These are phyloP conservation scores for Ellobius talpinus DNA, from an alignment of 2,113 vertebrate genomes.

Conservation along the genomic window DNA sequence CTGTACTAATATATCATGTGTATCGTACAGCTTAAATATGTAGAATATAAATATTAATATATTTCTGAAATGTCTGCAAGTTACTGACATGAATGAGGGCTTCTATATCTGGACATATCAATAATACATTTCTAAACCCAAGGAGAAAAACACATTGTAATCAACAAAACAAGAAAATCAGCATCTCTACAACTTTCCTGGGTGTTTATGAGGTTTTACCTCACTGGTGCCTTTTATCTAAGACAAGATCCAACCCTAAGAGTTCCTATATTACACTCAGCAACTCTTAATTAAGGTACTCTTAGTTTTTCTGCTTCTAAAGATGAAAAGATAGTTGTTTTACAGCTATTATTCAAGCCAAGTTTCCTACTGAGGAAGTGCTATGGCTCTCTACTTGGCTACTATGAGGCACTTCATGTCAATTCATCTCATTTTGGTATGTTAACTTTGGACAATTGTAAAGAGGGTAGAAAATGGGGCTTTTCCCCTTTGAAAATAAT, in stretches of 20 bases:
- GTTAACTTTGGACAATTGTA: background rate
- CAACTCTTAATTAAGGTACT: no score
- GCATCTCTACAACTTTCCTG: background rate
- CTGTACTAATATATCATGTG: background rate
- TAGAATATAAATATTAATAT: background rate
- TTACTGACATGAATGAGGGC: background rate
- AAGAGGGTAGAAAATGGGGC: background rate
- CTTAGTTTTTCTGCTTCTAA: background rate
- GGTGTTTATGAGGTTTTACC: background rate
- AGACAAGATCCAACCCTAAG: background rate
- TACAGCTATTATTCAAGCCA: background rate
- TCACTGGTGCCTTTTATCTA: background rate
- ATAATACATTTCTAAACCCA: background rate
- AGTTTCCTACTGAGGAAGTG: background rate
- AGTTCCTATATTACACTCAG: background rate
- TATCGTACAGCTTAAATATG: background rate
- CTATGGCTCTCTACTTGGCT: background rate
- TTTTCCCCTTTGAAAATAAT: background rate
- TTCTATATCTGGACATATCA: background rate
- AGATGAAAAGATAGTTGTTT: background rate
- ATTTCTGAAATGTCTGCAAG: slow-evolving; percentile 9
- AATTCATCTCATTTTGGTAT: background rate
- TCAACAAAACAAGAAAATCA: background rate
- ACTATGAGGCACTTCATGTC: background rate
- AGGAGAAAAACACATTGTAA: background rate